Evolutionary conservation across 2,797 vertebrate genomes (phyloP).

Genomic region (Xenops minutus): DNA sequence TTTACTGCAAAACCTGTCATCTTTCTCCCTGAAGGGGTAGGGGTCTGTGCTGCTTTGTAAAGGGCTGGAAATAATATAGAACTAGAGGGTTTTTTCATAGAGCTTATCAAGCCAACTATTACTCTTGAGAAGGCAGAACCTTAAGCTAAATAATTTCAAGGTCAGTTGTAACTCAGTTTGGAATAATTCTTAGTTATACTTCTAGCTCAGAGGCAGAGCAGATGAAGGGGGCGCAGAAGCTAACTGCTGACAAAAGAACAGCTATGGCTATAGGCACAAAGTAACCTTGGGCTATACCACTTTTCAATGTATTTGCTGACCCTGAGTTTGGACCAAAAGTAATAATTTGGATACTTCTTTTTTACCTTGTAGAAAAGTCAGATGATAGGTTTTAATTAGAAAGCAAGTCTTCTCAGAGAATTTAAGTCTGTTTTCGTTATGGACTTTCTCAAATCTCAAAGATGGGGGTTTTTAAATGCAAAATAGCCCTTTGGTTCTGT

Average conservation of each 20-base stretch:
- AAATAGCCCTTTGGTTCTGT: background rate
- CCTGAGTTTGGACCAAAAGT: background rate
- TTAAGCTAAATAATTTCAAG: constrained; percentile 13
- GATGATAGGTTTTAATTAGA: background rate
- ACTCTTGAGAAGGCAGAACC: background rate
- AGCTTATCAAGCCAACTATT: background rate
- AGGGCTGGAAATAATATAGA: background rate
- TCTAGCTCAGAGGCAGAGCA: background rate
- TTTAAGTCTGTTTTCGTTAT: background rate
- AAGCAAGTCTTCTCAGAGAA: background rate
- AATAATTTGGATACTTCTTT: background rate
- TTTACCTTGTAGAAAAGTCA: background rate
- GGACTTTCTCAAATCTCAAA: background rate
- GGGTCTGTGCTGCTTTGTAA: background rate
- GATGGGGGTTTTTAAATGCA: background rate
- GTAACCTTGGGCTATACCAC: background rate
- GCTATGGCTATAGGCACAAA: background rate
- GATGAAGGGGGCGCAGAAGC: background rate
- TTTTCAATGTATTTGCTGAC: background rate
- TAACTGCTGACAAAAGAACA: background rate
- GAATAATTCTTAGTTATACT: background rate
- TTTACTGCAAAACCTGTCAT: background rate
- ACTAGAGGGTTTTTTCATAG: background rate
- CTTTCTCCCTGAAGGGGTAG: background rate
- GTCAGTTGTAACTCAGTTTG: background rate